Evolutionary conservation across 2,888 invertebrate genomes (phyloP), one percentile per base, ranked within the genome.

Genomic region (Drosophila mettleri): DNA sequence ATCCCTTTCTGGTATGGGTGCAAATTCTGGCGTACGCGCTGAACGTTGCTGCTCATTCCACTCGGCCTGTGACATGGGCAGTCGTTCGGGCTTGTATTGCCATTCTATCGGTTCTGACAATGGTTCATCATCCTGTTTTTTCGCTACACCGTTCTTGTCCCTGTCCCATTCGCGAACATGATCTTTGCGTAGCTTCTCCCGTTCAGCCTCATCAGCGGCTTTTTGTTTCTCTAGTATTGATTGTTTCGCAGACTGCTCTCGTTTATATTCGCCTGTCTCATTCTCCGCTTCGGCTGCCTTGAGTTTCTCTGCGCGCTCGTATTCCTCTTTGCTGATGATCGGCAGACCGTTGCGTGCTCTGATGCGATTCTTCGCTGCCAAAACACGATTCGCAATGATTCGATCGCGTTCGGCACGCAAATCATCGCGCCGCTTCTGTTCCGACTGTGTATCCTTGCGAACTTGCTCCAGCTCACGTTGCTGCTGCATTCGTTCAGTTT

Each of bases 1-100:
- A 18, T 66, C 41, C 24, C 54, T 49, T 16, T 90, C 88, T 0
- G 73, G 57, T 3, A 77, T 49, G 4, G 98, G 98, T 1, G 96
- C 97, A 92, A 98, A 98, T 91, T 97, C 97, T 0, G 93, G 88
- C 24, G 93, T 93, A 73, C 98, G 93, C 88, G 96, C 95, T 55
- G 93, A 93, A 73, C 98, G 93, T 90, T 96, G 95, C 84, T 95
- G 95, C 31, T 91, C 91, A 65, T 92, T 92, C 92, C 92, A 92
- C 63, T 92, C 83, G 52, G 90, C 91, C 61, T 92, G 92, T 1
- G 92, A 90, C 91, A 92, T 91, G 20, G 91, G 92, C 48, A 83
- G 65, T 3, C 90, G 80, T 63, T 92, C 92, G 1, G 91, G 80
- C 52, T 87, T 90, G 57, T 92, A 92, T 6, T 83, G 60, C 92